A percentile compares a stretch with the other conserved stretches of the same genome.
Conservation (phyloP, 2,888 invertebrate species). For the Zele albiditarsus region DNA sequence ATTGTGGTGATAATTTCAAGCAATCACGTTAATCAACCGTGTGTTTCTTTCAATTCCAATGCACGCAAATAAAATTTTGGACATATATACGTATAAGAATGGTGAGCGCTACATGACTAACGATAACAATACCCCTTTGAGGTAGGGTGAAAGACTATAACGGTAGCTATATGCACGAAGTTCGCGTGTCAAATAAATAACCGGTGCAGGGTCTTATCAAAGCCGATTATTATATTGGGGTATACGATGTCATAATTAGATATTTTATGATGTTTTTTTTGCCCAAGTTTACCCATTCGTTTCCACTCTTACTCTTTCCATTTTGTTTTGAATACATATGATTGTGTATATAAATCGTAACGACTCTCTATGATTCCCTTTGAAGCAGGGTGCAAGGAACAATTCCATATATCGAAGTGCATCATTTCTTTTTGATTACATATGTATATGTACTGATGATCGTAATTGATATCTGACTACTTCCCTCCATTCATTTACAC, state of each 20-base stretch:
- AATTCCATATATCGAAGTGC: neutral
- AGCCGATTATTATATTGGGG: constrained; percentile 2
- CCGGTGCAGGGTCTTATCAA: neutral
- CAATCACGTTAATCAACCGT: too few species aligned
- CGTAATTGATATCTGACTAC: too few species aligned
- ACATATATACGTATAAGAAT: constrained; percentile 48
- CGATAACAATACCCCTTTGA: constrained; percentile 61
- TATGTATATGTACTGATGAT: too few species aligned
- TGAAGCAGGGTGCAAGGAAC: constrained; percentile 61
- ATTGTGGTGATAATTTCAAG: neutral
- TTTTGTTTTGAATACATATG: constrained; percentile 26
- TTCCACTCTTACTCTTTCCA: neutral
- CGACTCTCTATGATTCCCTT: constrained; percentile 69
- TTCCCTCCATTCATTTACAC: too few species aligned
- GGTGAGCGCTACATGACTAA: constrained; percentile 25
- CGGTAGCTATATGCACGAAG: constrained; percentile 45
- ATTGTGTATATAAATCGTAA: constrained; percentile 50
- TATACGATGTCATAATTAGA: neutral
- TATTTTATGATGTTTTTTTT: too few species aligned
- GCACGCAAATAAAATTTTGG: neutral
- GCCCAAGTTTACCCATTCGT: too few species aligned
- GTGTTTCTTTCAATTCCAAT: too few species aligned
- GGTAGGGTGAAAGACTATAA: constrained; percentile 60
- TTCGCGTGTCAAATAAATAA: constrained; percentile 33
- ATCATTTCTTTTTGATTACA: neutral